A percentile compares a stretch with the other conserved stretches of the same genome.
phyloP scores from a whole-genome alignment of 2,888 invertebrate genomes.

The Tanytarsus gracilentus region DNA sequence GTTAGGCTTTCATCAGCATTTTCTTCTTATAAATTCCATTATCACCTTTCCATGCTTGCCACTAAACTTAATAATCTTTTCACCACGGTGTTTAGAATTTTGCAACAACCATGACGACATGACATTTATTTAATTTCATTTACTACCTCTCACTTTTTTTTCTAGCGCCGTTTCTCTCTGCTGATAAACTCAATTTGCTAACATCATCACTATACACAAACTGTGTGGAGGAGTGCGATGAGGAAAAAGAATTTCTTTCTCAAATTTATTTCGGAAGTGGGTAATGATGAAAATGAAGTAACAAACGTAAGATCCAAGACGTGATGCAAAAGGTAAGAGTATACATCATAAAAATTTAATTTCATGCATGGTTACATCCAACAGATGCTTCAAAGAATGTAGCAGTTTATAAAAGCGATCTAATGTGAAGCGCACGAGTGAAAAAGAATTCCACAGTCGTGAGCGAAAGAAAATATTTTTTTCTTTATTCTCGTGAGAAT shows the following conservation, averaged over 20 bases:
- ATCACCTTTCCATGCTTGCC: no score
- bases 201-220: not conserved
- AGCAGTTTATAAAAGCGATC: constrained; percentile 2
- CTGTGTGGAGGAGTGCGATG: not conserved
- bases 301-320: not conserved
- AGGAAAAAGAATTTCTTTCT: not conserved
- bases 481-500: not conserved
- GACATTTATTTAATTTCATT: not conserved
- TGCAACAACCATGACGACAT: no score
- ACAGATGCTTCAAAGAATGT: constrained; percentile 23
- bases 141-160: not conserved
- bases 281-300: constrained; percentile 3
- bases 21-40: no score
- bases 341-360: constrained; percentile 26
- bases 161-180: not conserved
- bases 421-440: not conserved
- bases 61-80: no score
- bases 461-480: not conserved
- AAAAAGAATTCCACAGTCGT: not conserved
- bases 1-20: no score
- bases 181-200: constrained; percentile 6
- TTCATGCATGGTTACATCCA: constrained; percentile 26
- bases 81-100: no score
- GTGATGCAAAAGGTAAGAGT: constrained; percentile 14
- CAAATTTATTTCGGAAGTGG: constrained; percentile 1